Conservation (phyloP, 2,113 vertebrate species). For the Dolichallabes microphthalmus region DNA sequence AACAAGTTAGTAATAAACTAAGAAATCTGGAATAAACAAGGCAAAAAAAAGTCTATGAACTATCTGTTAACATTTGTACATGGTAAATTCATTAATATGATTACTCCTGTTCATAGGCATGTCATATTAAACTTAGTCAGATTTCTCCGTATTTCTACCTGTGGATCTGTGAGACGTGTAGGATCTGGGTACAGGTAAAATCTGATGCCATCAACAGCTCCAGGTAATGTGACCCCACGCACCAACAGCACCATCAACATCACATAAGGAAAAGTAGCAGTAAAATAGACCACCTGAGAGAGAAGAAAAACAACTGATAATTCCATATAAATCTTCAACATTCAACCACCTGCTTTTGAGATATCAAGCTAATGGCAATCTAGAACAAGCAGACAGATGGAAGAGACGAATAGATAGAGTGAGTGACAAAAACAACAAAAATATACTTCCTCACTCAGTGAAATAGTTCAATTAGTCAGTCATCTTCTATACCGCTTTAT, state of each 20-base stretch:
- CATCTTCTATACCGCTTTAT: too few species aligned
- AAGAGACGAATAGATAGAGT: too few species aligned
- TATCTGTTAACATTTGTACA: background rate
- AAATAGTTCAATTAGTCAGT: too few species aligned
- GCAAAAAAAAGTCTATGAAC: background rate
- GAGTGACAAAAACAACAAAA: too few species aligned
- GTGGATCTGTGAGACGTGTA: slow-evolving; percentile 83
- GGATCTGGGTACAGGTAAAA: slow-evolving; percentile 93
- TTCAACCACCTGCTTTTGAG: too few species aligned
- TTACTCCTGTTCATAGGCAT: background rate
- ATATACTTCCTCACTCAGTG: background rate
- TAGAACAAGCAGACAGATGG: too few species aligned
- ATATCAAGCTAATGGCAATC: too few species aligned
- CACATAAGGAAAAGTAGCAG: slow-evolving; percentile 91
- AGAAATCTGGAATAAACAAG: background rate
- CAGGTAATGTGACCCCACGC: slow-evolving; percentile 84
- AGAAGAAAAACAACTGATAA: background rate
- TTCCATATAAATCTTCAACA: too few species aligned
- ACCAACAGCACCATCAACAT: slow-evolving; percentile 86
- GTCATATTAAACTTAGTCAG: background rate
- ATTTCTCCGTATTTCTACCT: slow-evolving; percentile 69
- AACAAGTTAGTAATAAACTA: background rate
- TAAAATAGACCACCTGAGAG: slow-evolving; percentile 91
- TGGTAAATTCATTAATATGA: background rate
- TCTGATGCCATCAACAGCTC: slow-evolving; percentile 83